Base-by-base conservation (phyloP, 1,140 invertebrate genomes). In the Aphelinus certus region DNA sequence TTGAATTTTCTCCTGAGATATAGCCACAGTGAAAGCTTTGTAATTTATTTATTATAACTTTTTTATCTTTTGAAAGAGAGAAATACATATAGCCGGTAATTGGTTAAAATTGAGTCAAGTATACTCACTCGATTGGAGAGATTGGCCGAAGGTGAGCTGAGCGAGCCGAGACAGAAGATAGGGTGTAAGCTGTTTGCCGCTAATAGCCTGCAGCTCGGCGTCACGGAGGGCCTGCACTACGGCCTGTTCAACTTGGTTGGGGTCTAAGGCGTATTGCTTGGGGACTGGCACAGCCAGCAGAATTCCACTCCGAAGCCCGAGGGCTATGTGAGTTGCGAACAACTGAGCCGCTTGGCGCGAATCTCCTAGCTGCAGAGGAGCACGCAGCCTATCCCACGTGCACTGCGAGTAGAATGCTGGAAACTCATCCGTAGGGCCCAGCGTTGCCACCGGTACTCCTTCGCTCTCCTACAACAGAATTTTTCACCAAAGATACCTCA, bases 271-370 rank as follows among this genome's bases (percentile, higher is more conserved):
- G 84, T 90, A 86, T 82, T 92, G 88, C 78, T 91, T 84, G 0
- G 97, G 97, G 71, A 99, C 93, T 0, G 98, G 96, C 7, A 98
- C 97, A 3, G 95, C 97, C 71, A 99, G 90, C 3, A 99, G 88
- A 58, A 97, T 91, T 1, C 97, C 98, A 63, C 93, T 95, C 55
- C 91, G 80, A 2, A 98, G 83, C 7, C 88, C 83, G 6, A 97
- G 82, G n/a, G 89, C 78, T 4, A 83, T 82, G 55, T 92, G 88
- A 4, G 87, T 81, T 55, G 89, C 86, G 62, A 98, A 88, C 43
- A 98, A 83, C 62, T 86, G 74, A 2, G 96, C 96, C 0, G 95
- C 95, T 69, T 94, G 90, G n/a, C 76, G 46, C 0, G 92, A 83
- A 67, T 87, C 85, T 0, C 84, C 65, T 1, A 96, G 89, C 81